Percentiles rank a stretch among this genome's conserved stretches.
Conservation (phyloP, 2,797 vertebrate species). For the Semotilus atromaculatus region DNA sequence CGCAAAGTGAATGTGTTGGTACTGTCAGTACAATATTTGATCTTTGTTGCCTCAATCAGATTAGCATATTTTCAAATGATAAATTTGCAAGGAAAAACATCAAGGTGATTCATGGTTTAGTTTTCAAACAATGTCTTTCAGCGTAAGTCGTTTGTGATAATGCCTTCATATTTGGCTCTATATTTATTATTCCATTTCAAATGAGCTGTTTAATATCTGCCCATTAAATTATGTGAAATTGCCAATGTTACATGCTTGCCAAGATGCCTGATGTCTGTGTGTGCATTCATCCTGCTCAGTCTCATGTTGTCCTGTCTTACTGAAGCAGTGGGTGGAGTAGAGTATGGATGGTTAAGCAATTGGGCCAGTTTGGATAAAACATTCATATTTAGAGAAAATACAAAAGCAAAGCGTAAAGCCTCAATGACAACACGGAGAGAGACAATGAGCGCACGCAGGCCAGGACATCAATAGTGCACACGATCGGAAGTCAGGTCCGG, state of each 20-base stretch:
- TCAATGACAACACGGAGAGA: conserved; percentile 43
- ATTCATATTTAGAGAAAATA: conserved; percentile 73
- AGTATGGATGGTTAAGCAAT: conserved; percentile 81
- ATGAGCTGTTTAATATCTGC: not conserved
- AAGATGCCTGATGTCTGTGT: conserved; percentile 7
- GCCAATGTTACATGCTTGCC: not conserved
- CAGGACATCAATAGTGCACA: conserved; percentile 55
- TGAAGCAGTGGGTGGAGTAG: conserved; percentile 53
- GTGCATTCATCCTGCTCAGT: conserved; percentile 23
- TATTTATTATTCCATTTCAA: conserved; percentile 23
- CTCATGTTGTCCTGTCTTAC: conserved; percentile 33
- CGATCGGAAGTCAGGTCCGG: conserved; percentile 51
- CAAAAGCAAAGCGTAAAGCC: conserved; percentile 60
- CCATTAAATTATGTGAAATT: conserved; percentile 1
- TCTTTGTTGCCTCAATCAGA: not conserved
- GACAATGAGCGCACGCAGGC: conserved; percentile 52
- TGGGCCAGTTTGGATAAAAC: conserved; percentile 83
- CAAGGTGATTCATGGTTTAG: not conserved
- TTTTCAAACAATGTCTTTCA: not conserved
- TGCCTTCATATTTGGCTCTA: conserved; percentile 3
- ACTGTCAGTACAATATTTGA: not conserved
- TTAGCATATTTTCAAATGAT: conserved; percentile 12
- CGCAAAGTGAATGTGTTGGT: conserved; percentile 31
- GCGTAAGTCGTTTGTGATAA: conserved; percentile 2
- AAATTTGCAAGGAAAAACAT: conserved; percentile 14